Evolutionary conservation across 2,113 vertebrate species (phyloP).

Genomic region (Mellivora capensis): DNA sequence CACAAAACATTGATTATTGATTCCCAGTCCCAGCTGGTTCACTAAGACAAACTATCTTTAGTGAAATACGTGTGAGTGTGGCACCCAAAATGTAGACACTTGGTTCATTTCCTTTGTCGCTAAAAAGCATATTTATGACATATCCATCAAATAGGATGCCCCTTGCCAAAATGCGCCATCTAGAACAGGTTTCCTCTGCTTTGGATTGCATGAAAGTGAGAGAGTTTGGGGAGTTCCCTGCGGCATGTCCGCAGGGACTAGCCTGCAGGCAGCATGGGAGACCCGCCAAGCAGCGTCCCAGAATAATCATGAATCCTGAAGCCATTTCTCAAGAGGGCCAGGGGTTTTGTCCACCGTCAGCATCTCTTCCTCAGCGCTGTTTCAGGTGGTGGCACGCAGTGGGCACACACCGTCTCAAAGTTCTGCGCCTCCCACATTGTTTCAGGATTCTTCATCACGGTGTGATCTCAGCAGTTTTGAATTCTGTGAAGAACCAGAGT

Average conservation of each 20-base stretch:
- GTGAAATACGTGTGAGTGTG: neutral
- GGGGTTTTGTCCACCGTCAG: conserved; percentile 21
- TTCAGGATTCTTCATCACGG: conserved; percentile 91
- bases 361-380: conserved; percentile 71
- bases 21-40: neutral
- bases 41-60: neutral
- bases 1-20: neutral
- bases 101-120: neutral
- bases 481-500: conserved; percentile 86
- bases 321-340: neutral
- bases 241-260: accelerated
- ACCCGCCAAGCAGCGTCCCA: neutral
- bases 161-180: neutral
- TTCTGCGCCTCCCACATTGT: conserved; percentile 87
- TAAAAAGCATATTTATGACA: neutral
- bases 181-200: neutral
- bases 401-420: conserved; percentile 81
- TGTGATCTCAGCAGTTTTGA: conserved; percentile 86
- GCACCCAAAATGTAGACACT: neutral
- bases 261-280: neutral
- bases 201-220: neutral
- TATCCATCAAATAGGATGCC: neutral
- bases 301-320: neutral
- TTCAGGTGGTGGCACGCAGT: conserved; percentile 77
- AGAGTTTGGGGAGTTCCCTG: neutral